Evolutionary conservation across 2,888 invertebrate genomes (phyloP).

Genomic region (Tolmerus cingulatus): DNA sequence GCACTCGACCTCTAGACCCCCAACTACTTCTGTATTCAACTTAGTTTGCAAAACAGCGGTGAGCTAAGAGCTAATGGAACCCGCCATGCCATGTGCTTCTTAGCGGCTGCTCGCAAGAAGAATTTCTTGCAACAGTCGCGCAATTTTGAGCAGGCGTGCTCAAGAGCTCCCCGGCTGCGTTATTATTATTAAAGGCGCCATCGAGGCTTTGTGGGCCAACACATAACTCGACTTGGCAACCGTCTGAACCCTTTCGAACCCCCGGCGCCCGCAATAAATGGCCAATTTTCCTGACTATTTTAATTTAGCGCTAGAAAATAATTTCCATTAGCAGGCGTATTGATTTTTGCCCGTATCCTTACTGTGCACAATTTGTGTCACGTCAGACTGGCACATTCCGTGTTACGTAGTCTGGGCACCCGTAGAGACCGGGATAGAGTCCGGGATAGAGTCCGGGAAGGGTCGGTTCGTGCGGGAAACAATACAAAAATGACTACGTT

Average conservation of each 20-base stretch:
- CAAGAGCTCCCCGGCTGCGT: neutral
- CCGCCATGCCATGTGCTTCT: neutral
- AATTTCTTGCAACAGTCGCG: neutral
- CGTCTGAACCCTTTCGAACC: neutral
- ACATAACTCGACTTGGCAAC: neutral
- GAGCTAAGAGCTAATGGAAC: neutral
- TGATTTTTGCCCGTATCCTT: slow-evolving; percentile 27
- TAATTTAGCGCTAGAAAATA: neutral
- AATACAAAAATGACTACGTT: neutral
- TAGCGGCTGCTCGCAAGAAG: neutral
- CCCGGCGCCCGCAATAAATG: neutral
- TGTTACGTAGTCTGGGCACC: neutral
- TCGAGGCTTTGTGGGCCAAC: neutral
- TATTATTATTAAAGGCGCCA: neutral
- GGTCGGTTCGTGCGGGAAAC: neutral
- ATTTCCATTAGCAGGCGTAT: neutral
- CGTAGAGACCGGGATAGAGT: too few species aligned
- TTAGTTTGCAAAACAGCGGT: neutral
- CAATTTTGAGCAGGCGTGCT: neutral
- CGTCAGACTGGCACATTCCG: neutral
- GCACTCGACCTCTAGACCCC: neutral
- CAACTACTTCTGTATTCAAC: neutral
- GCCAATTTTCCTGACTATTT: slow-evolving; percentile 2
- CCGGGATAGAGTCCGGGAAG: neutral
- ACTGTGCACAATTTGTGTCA: neutral